Evolutionary conservation across 2,888 invertebrate species (phyloP), one percentile per base, ranked within the genome.

Genomic region (Nomada ruficornis): DNA sequence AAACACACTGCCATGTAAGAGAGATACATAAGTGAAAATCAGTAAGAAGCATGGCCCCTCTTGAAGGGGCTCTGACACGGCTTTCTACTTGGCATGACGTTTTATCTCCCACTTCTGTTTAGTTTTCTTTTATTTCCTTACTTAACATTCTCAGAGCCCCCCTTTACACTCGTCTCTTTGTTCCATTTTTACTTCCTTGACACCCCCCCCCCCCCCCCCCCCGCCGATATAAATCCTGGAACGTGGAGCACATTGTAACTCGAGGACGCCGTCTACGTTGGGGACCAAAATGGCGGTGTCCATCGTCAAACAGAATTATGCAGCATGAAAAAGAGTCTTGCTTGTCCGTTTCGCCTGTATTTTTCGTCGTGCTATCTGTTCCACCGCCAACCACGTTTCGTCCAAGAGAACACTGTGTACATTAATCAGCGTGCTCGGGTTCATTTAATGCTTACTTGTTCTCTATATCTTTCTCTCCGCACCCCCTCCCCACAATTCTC

Each of bases 1-100:
- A 94, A 93, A 92, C 94, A 93, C 91, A 93, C 93, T 89, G 91
- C 92, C 91, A 93, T 94, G 94, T 94, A 94, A 94, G 93, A 88
- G 83, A 88, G 83, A 86, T 82, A 76, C 82, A 83, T 88, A 87
- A 86, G 82, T 83, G 86, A 86, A 63, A 85, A 80, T 86, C 89
- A 87, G 84, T 83, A 88, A 88, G 84, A 86, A 89, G 92, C 92
- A 92, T 92, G 92, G 86, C 86, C 85, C 91, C 90, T 89, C 84
- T 80, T 82, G 88, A 89, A 84, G 88, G 86, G 80, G 89, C 81
- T 88, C 88, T 86, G 86, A 90, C 89, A 92, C 91, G 90, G 92
- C 93, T 93, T 93, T 91, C 82, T 89, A 89, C 90, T 90, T 90
- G 84, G 93, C 93, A 93, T 93, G 93, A 89, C 86, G 68, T 78